Evolutionary conservation across 2,888 invertebrate species (phyloP), one percentile per base, ranked within the genome.

Genomic region (Willowsia nigromaculata): DNA sequence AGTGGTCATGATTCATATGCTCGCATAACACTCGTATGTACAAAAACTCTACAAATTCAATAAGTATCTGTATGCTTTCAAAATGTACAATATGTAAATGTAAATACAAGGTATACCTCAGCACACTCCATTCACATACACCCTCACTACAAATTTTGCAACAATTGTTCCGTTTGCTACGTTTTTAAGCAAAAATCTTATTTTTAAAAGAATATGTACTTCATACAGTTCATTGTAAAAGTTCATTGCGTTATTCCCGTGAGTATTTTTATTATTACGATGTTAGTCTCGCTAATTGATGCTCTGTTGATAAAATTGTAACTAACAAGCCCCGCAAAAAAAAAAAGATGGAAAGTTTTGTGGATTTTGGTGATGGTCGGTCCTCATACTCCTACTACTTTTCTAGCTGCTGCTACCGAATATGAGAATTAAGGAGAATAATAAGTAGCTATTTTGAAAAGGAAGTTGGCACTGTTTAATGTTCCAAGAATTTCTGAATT

Each of bases 381-480:
- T 22, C 74, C 74, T 74, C 68, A 40, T 74, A 25, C 27, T 62
- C 9, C 7, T 62, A 11, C 15, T 15, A 1, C 62, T 30, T 56
- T 56, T 4, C 2, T 56, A 59, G 25, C 18, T 59, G 15, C 27
- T 59, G 1, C n/a, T n/a, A n/a, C n/a, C n/a, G n/a, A n/a, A n/a
- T n/a, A n/a, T n/a, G n/a, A n/a, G n/a, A n/a, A n/a, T 59, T 27
- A 59, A 27, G 2, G 18, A 50, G 37, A 3, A 71, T 22, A 40
- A 22, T 33, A n/a, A 33, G n/a, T 65, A 30, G 13, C 1, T 30
- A 30, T 30, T 62, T 62, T 0, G n/a, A 71, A 74, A 62, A 86
- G 87, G 87, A 87, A 87, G 82, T 82, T 88, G 88, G 88, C 76
- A 62, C 88, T 40, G 18, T 71, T 82, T 59, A 87, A 65, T 87